Evolutionary conservation across 2,797 vertebrate genomes (phyloP), one percentile per base, ranked within the genome.

Genomic region (Spondyliosoma cantharus): DNA sequence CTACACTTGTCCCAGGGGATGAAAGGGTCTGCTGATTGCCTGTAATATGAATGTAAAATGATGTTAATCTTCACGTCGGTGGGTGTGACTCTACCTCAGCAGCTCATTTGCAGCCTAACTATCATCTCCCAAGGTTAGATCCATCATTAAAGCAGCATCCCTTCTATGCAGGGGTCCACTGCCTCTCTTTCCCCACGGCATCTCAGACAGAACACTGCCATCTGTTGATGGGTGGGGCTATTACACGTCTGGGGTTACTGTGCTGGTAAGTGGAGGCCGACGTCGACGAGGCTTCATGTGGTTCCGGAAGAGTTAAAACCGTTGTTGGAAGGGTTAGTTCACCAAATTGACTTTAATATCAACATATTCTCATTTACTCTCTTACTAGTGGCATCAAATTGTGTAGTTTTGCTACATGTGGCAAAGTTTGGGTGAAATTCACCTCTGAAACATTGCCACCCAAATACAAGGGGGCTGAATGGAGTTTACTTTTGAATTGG

Each of bases 131-230:
- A 92, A 90, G 87, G 89, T 91, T 89, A 87, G 83, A 89, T 65
- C 25, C 81, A 46, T 89, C 86, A 85, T 89, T 87, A 83, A 17
- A 63, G 80, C 85, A 71, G 75, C 78, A 61, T 85, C 76, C 58
- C 48, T 76, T 32, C 81, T 37, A 52, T 71, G 61, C 69, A 74
- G 80, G 74, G 67, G 77, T 76, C 85, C 72, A 63, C 78, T 84
- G 76, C 77, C 68, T 81, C 83, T 62, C 74, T 14, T 37, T 85
- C 85, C 71, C 86, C 82, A 74, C 80, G 9, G 63, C 65, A 90
- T 93, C 90, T 59, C 86, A 94, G 91, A 93, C 89, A 83, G 87
- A 91, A 92, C 92, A 92, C 88, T 94, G 95, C 93, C 94, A 94
- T 93, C 95, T 95, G 78, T 93, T 95, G 94, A 87, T 57, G 52